Percentiles rank a stretch among this genome's conserved stretches.
Evolutionary conservation across 1,140 invertebrate species (phyloP).

Genomic region (Monochamus saltuarius): DNA sequence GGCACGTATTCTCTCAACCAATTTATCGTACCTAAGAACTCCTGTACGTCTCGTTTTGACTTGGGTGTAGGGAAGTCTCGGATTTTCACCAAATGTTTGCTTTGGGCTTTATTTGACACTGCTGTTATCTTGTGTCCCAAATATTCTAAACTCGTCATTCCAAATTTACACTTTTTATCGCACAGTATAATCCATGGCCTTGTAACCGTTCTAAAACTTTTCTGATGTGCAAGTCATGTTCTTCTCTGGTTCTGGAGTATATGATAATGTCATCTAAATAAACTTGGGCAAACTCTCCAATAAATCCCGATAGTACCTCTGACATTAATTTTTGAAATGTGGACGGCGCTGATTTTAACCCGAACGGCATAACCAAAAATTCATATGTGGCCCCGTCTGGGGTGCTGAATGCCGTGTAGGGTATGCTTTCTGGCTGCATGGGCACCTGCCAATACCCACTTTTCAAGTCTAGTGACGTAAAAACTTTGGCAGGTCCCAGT

Average conservation of each 20-base stretch:
- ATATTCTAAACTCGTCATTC: conserved; percentile 28
- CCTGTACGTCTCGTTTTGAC: conserved; percentile 25
- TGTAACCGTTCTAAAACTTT: conserved; percentile 26
- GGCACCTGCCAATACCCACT: conserved; percentile 41
- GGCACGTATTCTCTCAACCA: conserved; percentile 38
- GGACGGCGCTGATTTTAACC: conserved; percentile 40
- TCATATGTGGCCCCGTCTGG: conserved; percentile 32
- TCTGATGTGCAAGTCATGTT: not conserved
- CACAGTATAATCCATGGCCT: conserved; percentile 3
- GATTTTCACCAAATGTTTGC: conserved; percentile 30
- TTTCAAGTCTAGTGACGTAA: conserved; percentile 34
- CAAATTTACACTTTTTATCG: conserved; percentile 23
- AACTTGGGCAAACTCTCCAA: conserved; percentile 32
- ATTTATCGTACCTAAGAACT: conserved; percentile 31
- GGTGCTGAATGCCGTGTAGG: conserved; percentile 41
- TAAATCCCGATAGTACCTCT: conserved; percentile 23
- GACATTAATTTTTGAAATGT: conserved; percentile 43
- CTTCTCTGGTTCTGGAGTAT: not conserved
- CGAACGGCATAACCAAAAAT: conserved; percentile 42
- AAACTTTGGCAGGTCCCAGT: conserved; percentile 20
- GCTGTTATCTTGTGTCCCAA: conserved; percentile 36
- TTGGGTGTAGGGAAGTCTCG: conserved; percentile 31
- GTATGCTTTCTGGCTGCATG: conserved; percentile 22
- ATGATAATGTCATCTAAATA: conserved; percentile 38
- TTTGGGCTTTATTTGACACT: conserved; percentile 27